phyloP scores from a whole-genome alignment of 2,797 vertebrate genomes.

The Heliangelus exortis region DNA sequence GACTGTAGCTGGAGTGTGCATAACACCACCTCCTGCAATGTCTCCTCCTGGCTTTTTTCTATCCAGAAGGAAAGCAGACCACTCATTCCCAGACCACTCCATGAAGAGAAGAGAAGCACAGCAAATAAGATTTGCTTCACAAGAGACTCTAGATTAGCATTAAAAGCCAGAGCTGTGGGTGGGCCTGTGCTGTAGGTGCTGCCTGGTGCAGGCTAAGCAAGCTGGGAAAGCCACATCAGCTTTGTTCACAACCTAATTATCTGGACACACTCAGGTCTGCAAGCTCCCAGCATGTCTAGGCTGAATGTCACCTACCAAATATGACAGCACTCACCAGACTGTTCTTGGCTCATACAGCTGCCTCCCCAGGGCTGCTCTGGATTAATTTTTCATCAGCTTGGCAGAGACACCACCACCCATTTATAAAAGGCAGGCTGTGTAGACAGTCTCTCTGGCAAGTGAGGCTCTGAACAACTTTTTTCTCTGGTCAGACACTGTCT shows the following conservation, averaged over 20 bases:
- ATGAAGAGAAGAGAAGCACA: not conserved
- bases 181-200: not conserved
- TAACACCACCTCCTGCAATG: not conserved
- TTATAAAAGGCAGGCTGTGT: not conserved
- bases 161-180: not conserved
- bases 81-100: not conserved
- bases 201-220: not conserved
- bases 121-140: not conserved
- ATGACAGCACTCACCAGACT: not conserved
- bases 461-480: not conserved
- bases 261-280: not conserved
- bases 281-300: not conserved
- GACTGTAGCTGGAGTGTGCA: not conserved
- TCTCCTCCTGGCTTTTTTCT: not conserved
- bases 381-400: not conserved
- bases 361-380: not conserved
- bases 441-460: not conserved
- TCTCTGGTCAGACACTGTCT: not conserved
- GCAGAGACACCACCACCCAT: not conserved
- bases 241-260: not conserved
- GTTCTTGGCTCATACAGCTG: not conserved
- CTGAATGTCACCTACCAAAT: conserved; percentile 5
- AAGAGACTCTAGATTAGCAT: not conserved
- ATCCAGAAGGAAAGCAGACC: not conserved
- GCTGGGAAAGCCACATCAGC: not conserved